These are phyloP conservation scores for Anhinga rufa DNA, from an alignment of 2,113 vertebrate genomes.

Conservation along the genomic window DNA sequence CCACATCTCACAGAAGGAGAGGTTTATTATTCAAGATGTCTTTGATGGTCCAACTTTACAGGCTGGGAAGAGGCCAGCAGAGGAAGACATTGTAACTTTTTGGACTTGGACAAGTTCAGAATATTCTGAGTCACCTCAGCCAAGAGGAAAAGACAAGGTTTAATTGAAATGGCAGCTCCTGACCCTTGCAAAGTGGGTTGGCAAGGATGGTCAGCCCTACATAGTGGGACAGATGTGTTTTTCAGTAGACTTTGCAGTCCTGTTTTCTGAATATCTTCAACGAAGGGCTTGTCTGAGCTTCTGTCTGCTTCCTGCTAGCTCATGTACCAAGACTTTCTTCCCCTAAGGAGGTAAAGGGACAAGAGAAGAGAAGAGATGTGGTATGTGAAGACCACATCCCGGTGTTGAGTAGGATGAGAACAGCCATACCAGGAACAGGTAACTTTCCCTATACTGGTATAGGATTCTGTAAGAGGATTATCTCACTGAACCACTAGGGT, in stretches of 20 bases:
- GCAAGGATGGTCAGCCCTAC: not conserved
- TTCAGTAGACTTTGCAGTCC: not conserved
- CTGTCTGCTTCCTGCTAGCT: not conserved
- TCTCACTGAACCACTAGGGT: not conserved
- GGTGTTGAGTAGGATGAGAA: not conserved
- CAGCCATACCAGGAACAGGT: not conserved
- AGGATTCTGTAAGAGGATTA: not conserved
- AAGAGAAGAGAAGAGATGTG: not conserved
- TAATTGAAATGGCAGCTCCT: not conserved
- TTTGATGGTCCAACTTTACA: not conserved
- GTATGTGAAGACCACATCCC: not conserved
- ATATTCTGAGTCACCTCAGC: not conserved
- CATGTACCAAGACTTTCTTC: not conserved
- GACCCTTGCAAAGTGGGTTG: fast-evolving
- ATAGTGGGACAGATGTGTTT: not conserved
- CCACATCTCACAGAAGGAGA: not conserved
- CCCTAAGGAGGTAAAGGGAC: not conserved
- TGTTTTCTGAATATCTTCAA: not conserved
- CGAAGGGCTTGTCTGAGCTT: not conserved
- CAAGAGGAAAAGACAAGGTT: not conserved
- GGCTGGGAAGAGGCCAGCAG: not conserved
- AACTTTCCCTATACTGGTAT: not conserved
- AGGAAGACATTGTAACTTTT: not conserved
- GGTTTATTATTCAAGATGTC: not conserved
- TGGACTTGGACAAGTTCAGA: not conserved